Conservation (phyloP, 2,797 vertebrate genomes). For the Sebastes minor region DNA sequence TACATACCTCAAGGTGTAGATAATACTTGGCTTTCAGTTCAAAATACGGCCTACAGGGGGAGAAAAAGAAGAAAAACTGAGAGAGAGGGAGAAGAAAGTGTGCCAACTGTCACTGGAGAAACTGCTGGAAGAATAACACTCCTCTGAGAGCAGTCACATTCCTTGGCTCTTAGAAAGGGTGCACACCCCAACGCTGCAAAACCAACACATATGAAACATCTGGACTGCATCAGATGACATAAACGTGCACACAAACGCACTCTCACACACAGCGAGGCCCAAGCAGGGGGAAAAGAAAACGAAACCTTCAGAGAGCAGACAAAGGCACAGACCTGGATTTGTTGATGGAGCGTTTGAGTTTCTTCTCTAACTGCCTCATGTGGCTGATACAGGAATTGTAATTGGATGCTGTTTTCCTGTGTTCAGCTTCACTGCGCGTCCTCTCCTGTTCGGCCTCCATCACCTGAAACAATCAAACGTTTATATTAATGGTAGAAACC, state of each 20-base stretch:
- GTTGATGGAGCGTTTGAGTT: conserved; percentile 94
- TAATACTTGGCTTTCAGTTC: conserved; percentile 98
- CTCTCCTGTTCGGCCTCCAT: conserved; percentile 97
- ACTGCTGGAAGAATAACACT: conserved; percentile 59
- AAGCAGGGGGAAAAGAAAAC: neutral
- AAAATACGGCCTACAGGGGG: conserved; percentile 92
- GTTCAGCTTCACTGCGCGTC: conserved; percentile 90
- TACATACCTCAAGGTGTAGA: conserved; percentile 93
- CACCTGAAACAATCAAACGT: conserved; percentile 80
- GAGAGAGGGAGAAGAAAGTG: conserved; percentile 4
- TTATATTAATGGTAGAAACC: neutral
- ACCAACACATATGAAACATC: conserved; percentile 63
- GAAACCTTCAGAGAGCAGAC: neutral
- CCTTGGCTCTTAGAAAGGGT: conserved; percentile 60
- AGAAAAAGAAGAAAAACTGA: conserved; percentile 41
- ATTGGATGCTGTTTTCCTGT: conserved; percentile 92
- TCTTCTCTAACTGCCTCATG: conserved; percentile 97
- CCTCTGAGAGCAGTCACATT: conserved; percentile 68
- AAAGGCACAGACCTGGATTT: conserved; percentile 90
- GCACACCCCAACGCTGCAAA: conserved; percentile 54
- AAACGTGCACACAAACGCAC: neutral
- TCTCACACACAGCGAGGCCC: conserved; percentile 18
- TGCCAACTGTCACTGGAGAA: conserved; percentile 44
- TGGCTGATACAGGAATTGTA: conserved; percentile 91
- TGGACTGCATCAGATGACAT: conserved; percentile 71